Base-by-base conservation (phyloP, 2,113 vertebrate genomes). In the human region DNA sequence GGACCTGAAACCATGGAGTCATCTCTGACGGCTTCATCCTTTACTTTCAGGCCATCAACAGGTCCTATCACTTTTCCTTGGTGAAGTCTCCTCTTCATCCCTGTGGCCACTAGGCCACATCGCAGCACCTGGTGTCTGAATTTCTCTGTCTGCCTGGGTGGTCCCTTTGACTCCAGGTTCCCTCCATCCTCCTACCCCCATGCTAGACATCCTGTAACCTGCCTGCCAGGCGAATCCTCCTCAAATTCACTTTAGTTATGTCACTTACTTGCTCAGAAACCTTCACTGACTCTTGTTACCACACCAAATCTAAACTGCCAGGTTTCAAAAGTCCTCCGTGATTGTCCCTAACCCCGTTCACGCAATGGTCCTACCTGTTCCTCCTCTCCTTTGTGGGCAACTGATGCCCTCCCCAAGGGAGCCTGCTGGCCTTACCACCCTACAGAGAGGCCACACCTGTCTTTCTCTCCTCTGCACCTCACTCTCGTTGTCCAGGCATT, bases 191-290 rank as follows among this genome's bases (percentile, higher is more conserved):
- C 45, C 59, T 32, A 72, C 9, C 23, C 35, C 45, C 73, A 6
- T 10, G 8, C 22, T 38, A 86, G 43, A 80, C 5, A 92, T 59
- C 38, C 13, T 48, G 8, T 2, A 57, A 57, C 35, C 8, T 59
- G 73, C 25, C 61, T 82, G 8, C 40, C 72, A 16, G 43, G 45
- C 38, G 50, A 59, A 18, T 87, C 32, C 61, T 72, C 48, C 73
- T 57, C 38, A 55, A 6, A 52, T 66, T 30, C 35, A 1, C 59
- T 64, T 80, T 22, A 72, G 80, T 64, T 32, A 38, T 3, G 12
- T 90, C 90, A 84, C 43, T 76, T 72, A 30, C 45, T 43, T 78
- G 27, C 83, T 75, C n/a, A 85, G 90, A 97, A 80, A 50, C 38
- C 64, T 68, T 48, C 27, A 10, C 43, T 16, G 55, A 80, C n/a